Base-by-base conservation (phyloP, 30 jellyfish, hydroid and myxozoan genomes). In the Morbakka virulenta region DNA sequence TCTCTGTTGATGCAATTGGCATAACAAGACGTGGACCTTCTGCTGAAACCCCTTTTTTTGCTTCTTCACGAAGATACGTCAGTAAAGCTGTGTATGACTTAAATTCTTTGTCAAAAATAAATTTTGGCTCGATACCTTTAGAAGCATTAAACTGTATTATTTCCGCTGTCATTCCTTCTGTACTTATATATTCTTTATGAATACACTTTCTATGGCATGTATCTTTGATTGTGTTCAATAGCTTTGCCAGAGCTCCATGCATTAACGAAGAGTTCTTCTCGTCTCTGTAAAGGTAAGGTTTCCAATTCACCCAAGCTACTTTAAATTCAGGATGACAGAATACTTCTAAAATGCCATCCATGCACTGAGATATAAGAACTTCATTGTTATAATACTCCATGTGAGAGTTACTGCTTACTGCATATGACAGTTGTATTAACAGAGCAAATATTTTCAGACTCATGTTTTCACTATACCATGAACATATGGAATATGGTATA, bases 1-100 rank as follows among this genome's bases (percentile, higher is more conserved):
- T 23, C 31, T 74, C 85, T 21, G 85, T 50, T 24, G 52, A 52
- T 2, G 85, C 85, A 14, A 74, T 48, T 9, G 85, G 85, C 30
- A 74, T 11, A 52, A 74, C 50, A 4, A 74, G 76, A 1, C 77
- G 52, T 6, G 85, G 76, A 2, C 26, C 28, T 2, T 26, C 17
- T 26, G 23, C 33, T 2, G 76, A n/a, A 4, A 32, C 28, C 76
- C 27, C 32, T 14, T 64, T 21, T 26, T 64, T 64, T 14, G 65
- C 64, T 64, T 64, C 62, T 4, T 28, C 4, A 3, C 28, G 6
- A 6, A 64, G 27, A 14, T n/a, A 28, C 21, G 64, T 21, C 63
- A 4, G 24, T 14, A 64, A 32, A 9, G 24, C 76, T 11, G 76
- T 64, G 76, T 64, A 64, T 25, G 76, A 64, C 3, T 21, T 28